Evolutionary conservation across 2,797 vertebrate genomes (phyloP).

Genomic region (Eurystomus glaucurus): DNA sequence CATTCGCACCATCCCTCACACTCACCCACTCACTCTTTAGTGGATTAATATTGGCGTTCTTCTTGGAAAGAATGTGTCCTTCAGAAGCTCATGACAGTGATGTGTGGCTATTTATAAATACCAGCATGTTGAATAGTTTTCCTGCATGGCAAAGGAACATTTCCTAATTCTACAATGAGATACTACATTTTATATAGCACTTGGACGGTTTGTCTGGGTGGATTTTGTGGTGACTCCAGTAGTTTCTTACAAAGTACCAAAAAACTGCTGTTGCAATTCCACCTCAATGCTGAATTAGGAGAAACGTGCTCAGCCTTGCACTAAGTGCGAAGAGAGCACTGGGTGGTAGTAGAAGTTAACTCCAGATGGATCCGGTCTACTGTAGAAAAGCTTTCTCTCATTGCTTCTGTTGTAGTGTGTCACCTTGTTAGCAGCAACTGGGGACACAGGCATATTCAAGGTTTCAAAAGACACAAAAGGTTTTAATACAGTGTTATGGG

Average conservation of each 20-base stretch:
- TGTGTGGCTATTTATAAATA: neutral
- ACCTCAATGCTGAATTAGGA: neutral
- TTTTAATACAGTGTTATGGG: neutral
- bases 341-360: neutral
- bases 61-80: neutral
- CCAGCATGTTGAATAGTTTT: neutral
- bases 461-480: neutral
- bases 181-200: neutral
- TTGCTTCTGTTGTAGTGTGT: neutral
- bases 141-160: neutral
- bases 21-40: neutral
- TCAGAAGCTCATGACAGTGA: neutral
- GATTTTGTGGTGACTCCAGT: neutral
- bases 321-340: neutral
- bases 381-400: neutral
- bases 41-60: neutral
- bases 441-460: neutral
- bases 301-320: neutral
- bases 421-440: neutral
- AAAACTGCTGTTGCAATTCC: neutral
- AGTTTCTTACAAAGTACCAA: neutral
- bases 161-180: neutral
- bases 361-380: neutral
- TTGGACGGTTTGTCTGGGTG: neutral
- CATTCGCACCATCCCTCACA: rapidly evolving